Evolutionary conservation across 2,113 vertebrate genomes (phyloP).

Genomic region (Colistium nudipinnis): DNA sequence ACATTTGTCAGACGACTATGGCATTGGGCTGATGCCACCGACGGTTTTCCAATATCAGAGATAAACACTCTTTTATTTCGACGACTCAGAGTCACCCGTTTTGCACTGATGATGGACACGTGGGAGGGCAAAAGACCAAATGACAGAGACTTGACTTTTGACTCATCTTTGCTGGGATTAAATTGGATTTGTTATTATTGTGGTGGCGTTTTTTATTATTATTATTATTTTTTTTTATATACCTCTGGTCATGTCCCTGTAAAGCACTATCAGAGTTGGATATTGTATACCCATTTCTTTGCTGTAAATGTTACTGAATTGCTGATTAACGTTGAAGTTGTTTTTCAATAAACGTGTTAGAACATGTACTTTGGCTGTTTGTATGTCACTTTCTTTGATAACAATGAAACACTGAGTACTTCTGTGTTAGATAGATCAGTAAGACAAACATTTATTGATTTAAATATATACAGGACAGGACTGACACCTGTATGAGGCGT

Average conservation of each 20-base stretch:
- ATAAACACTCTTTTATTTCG: not conserved
- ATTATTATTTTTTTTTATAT: slow-evolving; percentile 8
- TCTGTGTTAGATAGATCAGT: no score
- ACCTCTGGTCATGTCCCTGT: slow-evolving; percentile 12
- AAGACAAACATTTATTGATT: no score
- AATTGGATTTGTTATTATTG: slow-evolving; percentile 8
- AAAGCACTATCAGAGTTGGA: not conserved
- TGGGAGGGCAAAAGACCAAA: not conserved
- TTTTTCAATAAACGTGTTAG: slow-evolving; percentile 16
- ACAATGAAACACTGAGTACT: not conserved
- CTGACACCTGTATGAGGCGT: not conserved
- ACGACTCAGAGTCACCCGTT: not conserved
- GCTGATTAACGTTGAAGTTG: not conserved
- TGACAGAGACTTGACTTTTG: not conserved
- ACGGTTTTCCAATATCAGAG: slow-evolving; percentile 15
- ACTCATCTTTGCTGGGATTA: not conserved
- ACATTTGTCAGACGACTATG: slow-evolving; percentile 51
- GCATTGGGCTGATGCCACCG: slow-evolving; percentile 26
- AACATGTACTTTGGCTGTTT: slow-evolving; percentile 35
- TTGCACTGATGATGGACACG: slow-evolving; percentile 28
- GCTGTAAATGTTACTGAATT: slow-evolving; percentile 45
- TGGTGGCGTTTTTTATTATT: slow-evolving; percentile 16
- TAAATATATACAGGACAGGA: no score
- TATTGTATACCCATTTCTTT: slow-evolving; percentile 23
- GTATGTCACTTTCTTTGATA: not conserved